These are phyloP conservation scores for Nephrotoma flavescens DNA, from an alignment of 2,888 invertebrate species.

Conservation along the genomic window DNA sequence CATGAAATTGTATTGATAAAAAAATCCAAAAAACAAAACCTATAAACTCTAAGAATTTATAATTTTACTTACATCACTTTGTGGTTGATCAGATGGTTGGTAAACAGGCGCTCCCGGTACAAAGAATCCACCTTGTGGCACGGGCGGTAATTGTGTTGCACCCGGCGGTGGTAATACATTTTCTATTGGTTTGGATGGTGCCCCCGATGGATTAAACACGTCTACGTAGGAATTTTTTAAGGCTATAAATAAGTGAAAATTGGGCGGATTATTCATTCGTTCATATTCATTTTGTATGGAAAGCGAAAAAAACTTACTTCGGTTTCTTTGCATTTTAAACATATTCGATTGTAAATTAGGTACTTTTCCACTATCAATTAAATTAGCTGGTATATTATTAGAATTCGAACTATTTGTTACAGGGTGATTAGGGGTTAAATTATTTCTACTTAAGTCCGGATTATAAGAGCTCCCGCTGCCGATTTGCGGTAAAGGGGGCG, in stretches of 20 bases:
- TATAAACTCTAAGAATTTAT: not conserved
- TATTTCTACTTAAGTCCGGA: not conserved
- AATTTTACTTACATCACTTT: slow-evolving; percentile 5
- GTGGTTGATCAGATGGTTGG: not conserved
- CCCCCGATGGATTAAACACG: slow-evolving; percentile 64
- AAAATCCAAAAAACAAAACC: not conserved
- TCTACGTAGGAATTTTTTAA: slow-evolving; percentile 79
- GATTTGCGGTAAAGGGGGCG: not conserved
- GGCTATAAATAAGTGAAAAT: slow-evolving; percentile 36
- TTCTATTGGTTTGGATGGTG: slow-evolving; percentile 24
- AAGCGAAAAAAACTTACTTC: slow-evolving; percentile 41
- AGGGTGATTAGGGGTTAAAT: not conserved
- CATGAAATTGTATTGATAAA: not conserved
- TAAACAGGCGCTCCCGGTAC: slow-evolving; percentile 18
- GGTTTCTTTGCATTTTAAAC: slow-evolving; percentile 63
- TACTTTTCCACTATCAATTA: slow-evolving; percentile 15
- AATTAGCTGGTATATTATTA: slow-evolving; percentile 9
- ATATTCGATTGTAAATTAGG: slow-evolving; percentile 44
- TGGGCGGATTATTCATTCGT: not conserved
- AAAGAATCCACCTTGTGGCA: slow-evolving; percentile 28
- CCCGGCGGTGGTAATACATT: slow-evolving; percentile 27
- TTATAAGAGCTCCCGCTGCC: not conserved
- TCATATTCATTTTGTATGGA: not conserved
- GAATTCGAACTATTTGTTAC: not conserved
- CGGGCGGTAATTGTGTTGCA: slow-evolving; percentile 21